Percentiles rank a stretch among this genome's conserved stretches.
phyloP scores from a whole-genome alignment of 2,797 vertebrate genomes.

The Sebastolobus altivelis region DNA sequence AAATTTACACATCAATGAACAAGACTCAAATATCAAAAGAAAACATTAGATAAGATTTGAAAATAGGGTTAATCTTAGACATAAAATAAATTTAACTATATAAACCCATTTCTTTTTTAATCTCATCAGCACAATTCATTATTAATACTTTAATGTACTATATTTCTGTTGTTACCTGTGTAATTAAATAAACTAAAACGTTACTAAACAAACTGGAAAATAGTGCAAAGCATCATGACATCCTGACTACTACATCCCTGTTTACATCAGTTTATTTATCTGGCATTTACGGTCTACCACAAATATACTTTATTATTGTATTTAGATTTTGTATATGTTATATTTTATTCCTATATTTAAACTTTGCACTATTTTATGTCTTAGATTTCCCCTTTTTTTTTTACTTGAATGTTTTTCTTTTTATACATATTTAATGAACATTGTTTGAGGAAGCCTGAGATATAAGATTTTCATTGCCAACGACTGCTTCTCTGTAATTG shows the following conservation, averaged over 20 bases:
- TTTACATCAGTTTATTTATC: neutral
- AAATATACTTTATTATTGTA: neutral
- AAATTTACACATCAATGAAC: neutral
- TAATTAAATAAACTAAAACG: neutral
- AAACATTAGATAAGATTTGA: neutral
- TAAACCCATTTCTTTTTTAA: neutral
- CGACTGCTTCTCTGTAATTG: neutral
- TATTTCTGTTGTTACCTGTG: neutral
- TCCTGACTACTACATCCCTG: neutral
- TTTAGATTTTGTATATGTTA: neutral
- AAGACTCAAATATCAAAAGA: neutral
- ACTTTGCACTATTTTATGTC: neutral
- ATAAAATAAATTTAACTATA: neutral
- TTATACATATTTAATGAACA: too few relatives aligned
- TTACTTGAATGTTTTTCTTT: too few relatives aligned
- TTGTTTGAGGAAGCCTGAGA: too few relatives aligned
- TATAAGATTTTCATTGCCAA: too few relatives aligned
- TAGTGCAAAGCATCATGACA: neutral
- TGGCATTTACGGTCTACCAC: neutral
- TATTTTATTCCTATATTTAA: neutral
- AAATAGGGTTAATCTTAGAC: neutral
- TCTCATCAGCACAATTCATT: neutral
- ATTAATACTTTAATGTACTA: neutral
- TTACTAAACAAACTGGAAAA: neutral
- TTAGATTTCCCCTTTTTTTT: neutral